Percentiles rank a stretch among this genome's conserved stretches.
phyloP scores from a whole-genome alignment of 2,113 vertebrate species.

The Fregetta grallaria region DNA sequence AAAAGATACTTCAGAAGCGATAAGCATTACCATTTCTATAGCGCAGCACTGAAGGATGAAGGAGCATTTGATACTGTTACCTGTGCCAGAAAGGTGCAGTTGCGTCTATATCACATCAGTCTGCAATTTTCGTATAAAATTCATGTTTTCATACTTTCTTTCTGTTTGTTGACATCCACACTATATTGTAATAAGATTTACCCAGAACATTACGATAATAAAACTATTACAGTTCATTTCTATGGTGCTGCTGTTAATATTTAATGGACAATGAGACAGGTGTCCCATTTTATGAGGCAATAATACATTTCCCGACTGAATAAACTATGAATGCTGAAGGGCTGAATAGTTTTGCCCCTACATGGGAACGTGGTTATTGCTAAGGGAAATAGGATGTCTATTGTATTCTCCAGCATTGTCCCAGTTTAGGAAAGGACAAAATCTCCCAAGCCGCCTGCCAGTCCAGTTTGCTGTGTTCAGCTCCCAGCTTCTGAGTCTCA shows the following conservation, averaged over 20 bases:
- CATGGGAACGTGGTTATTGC: not conserved
- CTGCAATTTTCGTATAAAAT: not conserved
- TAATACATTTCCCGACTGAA: not conserved
- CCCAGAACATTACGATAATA: conserved; percentile 6
- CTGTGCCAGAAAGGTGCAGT: not conserved
- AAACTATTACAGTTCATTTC: conserved; percentile 6
- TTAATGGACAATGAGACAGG: conserved; percentile 53
- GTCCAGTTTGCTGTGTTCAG: not conserved
- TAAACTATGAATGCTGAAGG: not conserved
- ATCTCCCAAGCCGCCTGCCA: not conserved
- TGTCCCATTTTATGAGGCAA: conserved; percentile 50
- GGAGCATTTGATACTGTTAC: not conserved
- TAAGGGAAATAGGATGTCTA: not conserved
- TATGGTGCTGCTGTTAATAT: conserved; percentile 51
- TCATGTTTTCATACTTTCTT: not conserved
- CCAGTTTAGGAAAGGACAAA: not conserved
- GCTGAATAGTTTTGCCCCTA: not conserved
- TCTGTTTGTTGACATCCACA: not conserved
- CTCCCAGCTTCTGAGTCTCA: not conserved
- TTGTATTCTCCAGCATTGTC: not conserved
- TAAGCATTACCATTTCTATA: not conserved
- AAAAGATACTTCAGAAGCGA: not conserved
- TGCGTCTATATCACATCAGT: not conserved
- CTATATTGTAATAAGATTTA: conserved; percentile 8
- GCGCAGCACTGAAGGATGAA: not conserved